These are phyloP conservation scores for Idaea straminata DNA, from an alignment of 2,888 invertebrate species.

Conservation along the genomic window DNA sequence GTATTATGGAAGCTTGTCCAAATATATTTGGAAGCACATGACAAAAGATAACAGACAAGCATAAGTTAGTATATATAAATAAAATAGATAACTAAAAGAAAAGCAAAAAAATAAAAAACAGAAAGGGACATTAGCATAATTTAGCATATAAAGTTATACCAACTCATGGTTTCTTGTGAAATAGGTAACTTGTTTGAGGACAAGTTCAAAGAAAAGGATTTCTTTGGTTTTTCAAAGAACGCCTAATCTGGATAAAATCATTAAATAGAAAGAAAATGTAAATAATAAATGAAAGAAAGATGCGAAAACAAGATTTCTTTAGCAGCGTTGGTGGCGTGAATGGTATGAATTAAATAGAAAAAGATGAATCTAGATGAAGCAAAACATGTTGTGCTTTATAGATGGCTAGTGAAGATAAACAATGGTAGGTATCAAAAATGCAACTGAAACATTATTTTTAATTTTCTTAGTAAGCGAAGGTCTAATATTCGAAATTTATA, in stretches of 20 bases:
- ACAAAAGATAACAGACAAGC: too few species aligned
- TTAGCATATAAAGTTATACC: background rate
- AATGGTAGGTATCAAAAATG: too few species aligned
- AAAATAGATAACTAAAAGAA: too few species aligned
- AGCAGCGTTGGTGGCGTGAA: background rate
- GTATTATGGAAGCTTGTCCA: too few species aligned
- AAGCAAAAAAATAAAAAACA: background rate
- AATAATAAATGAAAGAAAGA: slow-evolving; percentile 1
- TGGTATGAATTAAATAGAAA: slow-evolving; percentile 11
- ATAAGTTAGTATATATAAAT: too few species aligned
- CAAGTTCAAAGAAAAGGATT: slow-evolving; percentile 1
- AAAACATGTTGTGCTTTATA: background rate
- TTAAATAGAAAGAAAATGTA: slow-evolving; percentile 1
- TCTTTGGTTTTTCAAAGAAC: background rate
- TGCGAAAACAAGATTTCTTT: background rate
- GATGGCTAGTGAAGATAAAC: too few species aligned
- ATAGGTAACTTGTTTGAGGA: background rate
- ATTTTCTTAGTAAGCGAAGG: too few species aligned
- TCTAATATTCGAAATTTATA: too few species aligned
- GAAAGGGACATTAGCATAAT: background rate
- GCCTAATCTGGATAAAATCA: background rate
- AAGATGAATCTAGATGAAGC: slow-evolving; percentile 2
- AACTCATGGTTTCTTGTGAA: background rate
- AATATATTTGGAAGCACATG: too few species aligned
- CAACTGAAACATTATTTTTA: too few species aligned